Conservation (phyloP, 1,140 invertebrate genomes). For the Cydia strobilella region DNA sequence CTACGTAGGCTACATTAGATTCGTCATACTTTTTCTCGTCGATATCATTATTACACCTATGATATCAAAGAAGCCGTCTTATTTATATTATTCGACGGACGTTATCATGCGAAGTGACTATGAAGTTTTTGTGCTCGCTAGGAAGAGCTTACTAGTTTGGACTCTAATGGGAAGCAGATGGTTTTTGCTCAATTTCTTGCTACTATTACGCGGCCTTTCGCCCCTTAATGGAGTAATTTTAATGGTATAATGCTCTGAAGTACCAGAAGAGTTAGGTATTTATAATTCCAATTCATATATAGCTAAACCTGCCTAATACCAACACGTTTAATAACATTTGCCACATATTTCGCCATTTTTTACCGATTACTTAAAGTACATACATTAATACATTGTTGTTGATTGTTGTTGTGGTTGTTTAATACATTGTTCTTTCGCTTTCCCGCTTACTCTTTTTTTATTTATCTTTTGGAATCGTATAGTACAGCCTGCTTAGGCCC, state of each 20-base stretch:
- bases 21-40: conserved; percentile 45
- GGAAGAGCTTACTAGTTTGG: conserved; percentile 57
- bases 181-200: conserved; percentile 49
- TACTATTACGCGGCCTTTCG: conserved; percentile 27
- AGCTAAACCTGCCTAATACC: not conserved
- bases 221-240: conserved; percentile 30
- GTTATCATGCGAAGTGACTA: conserved; percentile 66
- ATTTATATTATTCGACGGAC: conserved; percentile 63
- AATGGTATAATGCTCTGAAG: not conserved
- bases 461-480: too few species aligned
- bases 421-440: too few species aligned
- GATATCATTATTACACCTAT: conserved; percentile 60
- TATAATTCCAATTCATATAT: conserved; percentile 3
- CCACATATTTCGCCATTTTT: not conserved
- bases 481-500: too few species aligned
- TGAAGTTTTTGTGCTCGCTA: conserved; percentile 61
- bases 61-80: conserved; percentile 54
- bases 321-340: not conserved
- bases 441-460: too few species aligned
- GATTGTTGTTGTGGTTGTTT: too few species aligned
- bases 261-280: not conserved
- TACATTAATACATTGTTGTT: too few species aligned
- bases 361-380: not conserved
- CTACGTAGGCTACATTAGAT: conserved; percentile 46
- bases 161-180: conserved; percentile 50